Conservation (phyloP, 1,140 invertebrate species). For the Bombyx mandarina region DNA sequence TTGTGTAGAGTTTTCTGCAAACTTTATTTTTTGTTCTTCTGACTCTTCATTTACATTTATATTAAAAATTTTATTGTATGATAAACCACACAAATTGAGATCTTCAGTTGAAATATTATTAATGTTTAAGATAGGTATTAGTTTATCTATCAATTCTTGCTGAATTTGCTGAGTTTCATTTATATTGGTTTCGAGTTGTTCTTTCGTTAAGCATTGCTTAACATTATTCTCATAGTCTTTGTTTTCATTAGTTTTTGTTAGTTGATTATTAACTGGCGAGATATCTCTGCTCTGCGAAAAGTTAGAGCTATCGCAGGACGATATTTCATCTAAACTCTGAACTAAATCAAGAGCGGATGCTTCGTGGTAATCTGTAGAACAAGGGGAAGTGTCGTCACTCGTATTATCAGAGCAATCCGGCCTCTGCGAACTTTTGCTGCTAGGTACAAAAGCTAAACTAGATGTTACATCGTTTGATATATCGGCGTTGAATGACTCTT, state of each 20-base stretch:
- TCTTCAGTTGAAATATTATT: too few relatives aligned
- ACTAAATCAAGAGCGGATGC: constrained; percentile 59
- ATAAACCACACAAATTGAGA: too few relatives aligned
- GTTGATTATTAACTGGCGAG: constrained; percentile 23
- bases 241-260: too few relatives aligned
- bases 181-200: constrained; percentile 1
- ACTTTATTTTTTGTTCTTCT: too few relatives aligned
- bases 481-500: constrained; percentile 56
- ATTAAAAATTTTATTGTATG: too few relatives aligned
- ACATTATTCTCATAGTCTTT: too few relatives aligned
- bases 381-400: constrained; percentile 58
- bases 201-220: not conserved
- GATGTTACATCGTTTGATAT: constrained; percentile 59
- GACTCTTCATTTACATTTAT: too few relatives aligned
- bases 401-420: constrained; percentile 42
- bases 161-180: constrained; percentile 3
- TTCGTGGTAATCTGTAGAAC: constrained; percentile 62
- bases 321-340: constrained; percentile 55
- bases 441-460: constrained; percentile 59
- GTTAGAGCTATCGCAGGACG: constrained; percentile 52
- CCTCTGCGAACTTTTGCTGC: constrained; percentile 50
- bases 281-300: constrained; percentile 59
- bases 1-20: too few relatives aligned
- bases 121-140: too few relatives aligned
- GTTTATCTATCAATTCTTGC: not conserved